These are phyloP conservation scores for Amiota communis DNA, from an alignment of 2,888 invertebrate genomes.

Conservation along the genomic window DNA sequence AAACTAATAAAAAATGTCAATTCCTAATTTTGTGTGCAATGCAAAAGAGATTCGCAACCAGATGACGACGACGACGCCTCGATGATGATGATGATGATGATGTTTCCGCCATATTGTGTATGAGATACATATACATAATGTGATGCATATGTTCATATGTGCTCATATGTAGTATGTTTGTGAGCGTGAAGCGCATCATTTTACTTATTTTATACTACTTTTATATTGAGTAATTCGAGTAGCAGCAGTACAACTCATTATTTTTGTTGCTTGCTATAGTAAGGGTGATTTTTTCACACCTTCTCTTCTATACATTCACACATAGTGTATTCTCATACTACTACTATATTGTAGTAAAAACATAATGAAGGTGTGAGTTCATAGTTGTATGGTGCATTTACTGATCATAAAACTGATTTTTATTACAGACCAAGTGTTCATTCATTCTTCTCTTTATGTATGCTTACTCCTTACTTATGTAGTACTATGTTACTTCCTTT, in stretches of 20 bases:
- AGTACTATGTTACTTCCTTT: too few species aligned
- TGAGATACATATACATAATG: background rate
- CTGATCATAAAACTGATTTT: constrained; percentile 64
- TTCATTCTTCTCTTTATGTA: background rate
- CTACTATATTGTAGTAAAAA: background rate
- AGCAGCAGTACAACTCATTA: constrained; percentile 37
- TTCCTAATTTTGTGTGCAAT: constrained; percentile 54
- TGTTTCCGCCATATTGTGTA: constrained; percentile 47
- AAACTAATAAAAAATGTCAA: constrained; percentile 38
- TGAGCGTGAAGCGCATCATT: constrained; percentile 22
- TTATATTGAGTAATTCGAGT: background rate
- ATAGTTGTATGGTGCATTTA: constrained; percentile 56
- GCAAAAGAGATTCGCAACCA: background rate
- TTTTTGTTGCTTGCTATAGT: constrained; percentile 16
- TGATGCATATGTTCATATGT: background rate
- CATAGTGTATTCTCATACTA: too few species aligned
- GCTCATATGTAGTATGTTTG: background rate
- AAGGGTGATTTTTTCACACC: background rate
- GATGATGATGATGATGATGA: too few species aligned
- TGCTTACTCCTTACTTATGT: too few species aligned
- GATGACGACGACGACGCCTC: background rate
- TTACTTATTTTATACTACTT: constrained; percentile 11
- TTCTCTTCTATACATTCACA: too few species aligned
- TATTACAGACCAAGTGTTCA: constrained; percentile 42
- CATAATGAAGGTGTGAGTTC: constrained; percentile 51